phyloP scores from a whole-genome alignment of 2,797 vertebrate species.

The Florisuga fusca region DNA sequence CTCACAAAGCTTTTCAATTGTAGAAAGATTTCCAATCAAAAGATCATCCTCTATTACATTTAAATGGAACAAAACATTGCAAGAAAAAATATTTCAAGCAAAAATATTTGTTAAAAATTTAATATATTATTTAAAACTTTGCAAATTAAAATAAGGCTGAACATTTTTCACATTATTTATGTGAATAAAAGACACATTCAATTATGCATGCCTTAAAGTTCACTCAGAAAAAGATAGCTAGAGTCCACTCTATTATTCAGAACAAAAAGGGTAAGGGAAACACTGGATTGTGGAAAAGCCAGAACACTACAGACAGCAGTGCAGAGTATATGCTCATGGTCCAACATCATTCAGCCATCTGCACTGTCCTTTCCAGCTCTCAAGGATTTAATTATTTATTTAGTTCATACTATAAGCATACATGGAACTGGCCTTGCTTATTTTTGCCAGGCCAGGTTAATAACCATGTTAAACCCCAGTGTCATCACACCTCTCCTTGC shows the following conservation, averaged over 20 bases:
- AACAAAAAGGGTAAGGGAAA: background rate
- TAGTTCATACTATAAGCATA: background rate
- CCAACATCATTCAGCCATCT: background rate
- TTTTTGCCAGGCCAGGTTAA: background rate
- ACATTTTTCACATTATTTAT: background rate
- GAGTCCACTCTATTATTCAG: background rate
- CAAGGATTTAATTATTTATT: background rate
- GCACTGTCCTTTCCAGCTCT: background rate
- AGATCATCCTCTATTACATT: constrained; percentile 76
- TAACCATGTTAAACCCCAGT: background rate
- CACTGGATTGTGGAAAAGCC: background rate
- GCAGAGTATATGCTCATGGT: background rate
- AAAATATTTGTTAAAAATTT: constrained; percentile 41
- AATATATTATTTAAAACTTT: background rate
- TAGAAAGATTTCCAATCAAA: constrained; percentile 88
- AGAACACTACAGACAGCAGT: background rate
- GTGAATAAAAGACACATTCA: background rate
- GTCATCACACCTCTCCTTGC: background rate
- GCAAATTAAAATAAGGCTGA: constrained; percentile 16
- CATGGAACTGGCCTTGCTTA: background rate
- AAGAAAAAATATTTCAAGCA: constrained; percentile 77
- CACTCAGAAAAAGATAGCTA: background rate
- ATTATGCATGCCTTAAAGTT: background rate
- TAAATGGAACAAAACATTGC: constrained; percentile 78
- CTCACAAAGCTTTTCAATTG: constrained; percentile 91